phyloP scores from a whole-genome alignment of 1,140 invertebrate genomes.

The Monomorium pharaonis region DNA sequence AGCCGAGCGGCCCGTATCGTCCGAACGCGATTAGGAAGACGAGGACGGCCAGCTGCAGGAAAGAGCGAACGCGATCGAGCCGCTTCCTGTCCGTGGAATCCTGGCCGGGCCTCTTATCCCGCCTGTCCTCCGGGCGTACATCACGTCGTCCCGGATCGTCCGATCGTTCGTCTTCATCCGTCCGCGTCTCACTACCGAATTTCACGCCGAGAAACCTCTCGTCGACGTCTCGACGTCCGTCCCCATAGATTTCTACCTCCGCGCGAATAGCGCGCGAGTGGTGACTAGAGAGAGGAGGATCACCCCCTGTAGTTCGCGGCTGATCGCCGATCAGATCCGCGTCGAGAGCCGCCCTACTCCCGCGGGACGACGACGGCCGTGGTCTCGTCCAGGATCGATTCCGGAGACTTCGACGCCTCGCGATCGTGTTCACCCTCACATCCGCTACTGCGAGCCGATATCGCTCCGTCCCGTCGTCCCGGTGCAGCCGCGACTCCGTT shows the following conservation, averaged over 20 bases:
- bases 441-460: not conserved
- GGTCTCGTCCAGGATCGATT: slow-evolving; percentile 13
- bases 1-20: slow-evolving; percentile 57
- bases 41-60: slow-evolving; percentile 73
- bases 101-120: slow-evolving; percentile 20
- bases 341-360: not conserved
- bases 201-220: not conserved
- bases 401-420: slow-evolving; percentile 1
- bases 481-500: slow-evolving; percentile 43
- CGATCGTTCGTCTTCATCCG: slow-evolving; percentile 9
- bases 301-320: not conserved
- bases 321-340: not conserved
- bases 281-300: slow-evolving; percentile 44
- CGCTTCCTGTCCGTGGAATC: slow-evolving; percentile 29
- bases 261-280: not conserved
- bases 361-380: not conserved
- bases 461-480: not conserved
- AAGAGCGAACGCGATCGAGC: slow-evolving; percentile 52
- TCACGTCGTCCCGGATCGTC: slow-evolving; percentile 18
- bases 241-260: not conserved
- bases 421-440: slow-evolving; percentile 1
- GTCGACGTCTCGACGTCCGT: not conserved
- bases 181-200: slow-evolving; percentile 30
- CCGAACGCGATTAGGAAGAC: slow-evolving; percentile 76
- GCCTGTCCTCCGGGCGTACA: slow-evolving; percentile 36